These are phyloP conservation scores for Pterocles orientalis DNA, from an alignment of 2,113 vertebrate genomes.

Conservation along the genomic window DNA sequence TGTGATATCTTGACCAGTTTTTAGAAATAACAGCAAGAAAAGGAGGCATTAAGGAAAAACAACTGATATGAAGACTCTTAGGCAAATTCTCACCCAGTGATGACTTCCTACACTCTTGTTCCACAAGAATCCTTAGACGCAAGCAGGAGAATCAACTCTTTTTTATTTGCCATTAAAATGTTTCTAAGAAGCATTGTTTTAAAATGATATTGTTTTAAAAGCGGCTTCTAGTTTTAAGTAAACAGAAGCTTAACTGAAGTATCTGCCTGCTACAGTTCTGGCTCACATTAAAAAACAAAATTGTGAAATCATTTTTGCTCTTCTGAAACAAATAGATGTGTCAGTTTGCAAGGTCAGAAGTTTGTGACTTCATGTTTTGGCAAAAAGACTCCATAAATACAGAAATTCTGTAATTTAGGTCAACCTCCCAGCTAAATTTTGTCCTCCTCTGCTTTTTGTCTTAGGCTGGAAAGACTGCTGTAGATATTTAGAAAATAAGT, in stretches of 20 bases:
- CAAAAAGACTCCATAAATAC: conserved; percentile 1
- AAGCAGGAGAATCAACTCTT: not conserved
- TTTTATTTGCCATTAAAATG: not conserved
- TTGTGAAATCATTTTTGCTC: not conserved
- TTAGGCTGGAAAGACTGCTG: not conserved
- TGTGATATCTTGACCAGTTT: not conserved
- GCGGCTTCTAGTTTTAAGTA: not conserved
- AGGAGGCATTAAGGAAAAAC: not conserved
- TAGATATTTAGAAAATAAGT: not conserved
- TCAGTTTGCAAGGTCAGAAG: conserved; percentile 15
- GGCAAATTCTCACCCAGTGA: not conserved
- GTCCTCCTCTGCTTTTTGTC: not conserved
- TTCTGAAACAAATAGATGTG: not conserved
- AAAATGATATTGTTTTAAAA: not conserved
- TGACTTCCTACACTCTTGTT: not conserved
- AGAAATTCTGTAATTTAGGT: not conserved
- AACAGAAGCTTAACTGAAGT: not conserved
- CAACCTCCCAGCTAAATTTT: not conserved
- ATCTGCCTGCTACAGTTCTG: not conserved
- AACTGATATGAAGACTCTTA: not conserved
- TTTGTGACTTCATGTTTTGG: conserved; percentile 9
- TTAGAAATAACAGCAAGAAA: not conserved
- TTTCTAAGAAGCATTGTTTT: not conserved
- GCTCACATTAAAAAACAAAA: not conserved
- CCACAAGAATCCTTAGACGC: not conserved